phyloP scores from a whole-genome alignment of 30 jellyfish, hydroid and myxozoan genomes.

The Aurelia coerulea region DNA sequence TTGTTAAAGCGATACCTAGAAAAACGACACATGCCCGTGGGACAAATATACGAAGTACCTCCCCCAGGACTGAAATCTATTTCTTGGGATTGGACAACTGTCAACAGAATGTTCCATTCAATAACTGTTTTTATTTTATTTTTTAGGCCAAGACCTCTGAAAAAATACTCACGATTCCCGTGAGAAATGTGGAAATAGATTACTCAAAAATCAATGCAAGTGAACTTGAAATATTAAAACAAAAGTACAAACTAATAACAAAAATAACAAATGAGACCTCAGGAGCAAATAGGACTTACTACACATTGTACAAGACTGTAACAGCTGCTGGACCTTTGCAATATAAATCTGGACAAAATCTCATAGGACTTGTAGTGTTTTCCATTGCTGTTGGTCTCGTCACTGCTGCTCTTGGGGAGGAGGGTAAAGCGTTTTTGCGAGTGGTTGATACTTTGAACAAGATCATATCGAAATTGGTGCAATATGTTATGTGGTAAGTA shows the following conservation, averaged over 20 bases:
- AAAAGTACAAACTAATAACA: slow-evolving; percentile 24
- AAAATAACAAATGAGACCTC: slow-evolving; percentile 12
- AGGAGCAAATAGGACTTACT: slow-evolving; percentile 36
- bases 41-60: too few species aligned
- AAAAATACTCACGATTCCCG: slow-evolving; percentile 10
- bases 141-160: slow-evolving; percentile 58
- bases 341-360: slow-evolving; percentile 67
- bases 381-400: slow-evolving; percentile 80
- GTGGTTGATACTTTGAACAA: slow-evolving; percentile 55
- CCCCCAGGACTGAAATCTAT: too few species aligned
- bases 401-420: slow-evolving; percentile 61
- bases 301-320: slow-evolving; percentile 18
- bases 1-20: too few species aligned
- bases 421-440: slow-evolving; percentile 41
- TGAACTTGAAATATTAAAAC: slow-evolving; percentile 21
- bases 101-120: background rate
- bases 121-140: background rate
- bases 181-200: slow-evolving; percentile 16
- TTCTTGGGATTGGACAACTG: too few species aligned
- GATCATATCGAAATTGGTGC: slow-evolving; percentile 61
- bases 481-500: slow-evolving; percentile 78
- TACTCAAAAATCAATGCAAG: background rate
- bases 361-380: slow-evolving; percentile 74
- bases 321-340: slow-evolving; percentile 51
- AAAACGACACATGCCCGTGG: too few species aligned